phyloP scores from a whole-genome alignment of 2,888 invertebrate genomes.

The Anoplius nigerrimus region DNA sequence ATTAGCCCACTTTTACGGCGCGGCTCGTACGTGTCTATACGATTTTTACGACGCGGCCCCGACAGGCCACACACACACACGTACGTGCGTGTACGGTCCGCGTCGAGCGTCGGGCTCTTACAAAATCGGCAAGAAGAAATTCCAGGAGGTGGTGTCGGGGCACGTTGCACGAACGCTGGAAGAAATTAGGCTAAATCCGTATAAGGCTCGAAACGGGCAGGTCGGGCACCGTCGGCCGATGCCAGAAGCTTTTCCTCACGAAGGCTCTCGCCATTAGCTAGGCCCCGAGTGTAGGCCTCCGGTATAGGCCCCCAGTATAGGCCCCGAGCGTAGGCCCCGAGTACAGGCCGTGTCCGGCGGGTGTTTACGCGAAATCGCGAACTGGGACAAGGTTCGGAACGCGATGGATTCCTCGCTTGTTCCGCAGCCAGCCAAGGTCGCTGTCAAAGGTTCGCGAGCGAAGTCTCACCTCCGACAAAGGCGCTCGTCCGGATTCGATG shows the following conservation, averaged over 20 bases:
- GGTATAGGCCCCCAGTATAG: not conserved
- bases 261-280: not conserved
- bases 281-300: not conserved
- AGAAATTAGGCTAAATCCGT: constrained; percentile 61
- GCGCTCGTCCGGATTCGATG: not conserved
- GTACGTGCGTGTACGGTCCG: not conserved
- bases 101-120: constrained; percentile 25
- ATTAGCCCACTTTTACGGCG: too few species aligned
- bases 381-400: constrained; percentile 8
- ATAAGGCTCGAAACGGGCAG: constrained; percentile 47
- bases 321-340: not conserved
- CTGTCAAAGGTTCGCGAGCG: constrained; percentile 4
- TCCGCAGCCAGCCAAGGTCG: constrained; percentile 12
- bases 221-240: constrained; percentile 24
- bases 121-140: constrained; percentile 46
- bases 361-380: constrained; percentile 4
- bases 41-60: constrained; percentile 1
- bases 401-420: constrained; percentile 10
- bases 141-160: constrained; percentile 39
- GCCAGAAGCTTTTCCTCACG: not conserved
- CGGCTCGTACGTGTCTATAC: too few species aligned
- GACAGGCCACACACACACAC: not conserved
- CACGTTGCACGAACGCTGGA: constrained; percentile 39
- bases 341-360: too few species aligned
- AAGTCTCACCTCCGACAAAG: not conserved